A percentile compares a stretch with the other conserved stretches of the same genome.
Conservation (phyloP, 2,888 invertebrate species). For the Sarcophaga subvicina region DNA sequence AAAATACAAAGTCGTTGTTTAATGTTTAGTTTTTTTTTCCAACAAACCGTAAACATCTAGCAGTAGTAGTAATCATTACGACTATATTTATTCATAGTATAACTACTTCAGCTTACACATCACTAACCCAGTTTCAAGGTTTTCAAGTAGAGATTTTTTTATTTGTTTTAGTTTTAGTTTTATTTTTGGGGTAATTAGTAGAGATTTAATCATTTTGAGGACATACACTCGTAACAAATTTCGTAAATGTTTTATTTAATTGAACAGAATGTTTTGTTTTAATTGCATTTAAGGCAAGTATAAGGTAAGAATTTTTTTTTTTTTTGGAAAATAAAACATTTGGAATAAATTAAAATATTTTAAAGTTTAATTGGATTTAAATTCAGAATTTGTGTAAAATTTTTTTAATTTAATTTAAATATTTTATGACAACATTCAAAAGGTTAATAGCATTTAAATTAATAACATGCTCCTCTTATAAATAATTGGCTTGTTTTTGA, state of each 20-base stretch:
- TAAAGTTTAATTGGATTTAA: no score
- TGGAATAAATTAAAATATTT: no score
- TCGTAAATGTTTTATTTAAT: constrained; percentile 5
- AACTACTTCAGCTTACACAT: constrained; percentile 39
- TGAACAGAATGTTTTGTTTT: background rate
- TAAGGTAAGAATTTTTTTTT: background rate
- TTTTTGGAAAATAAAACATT: background rate
- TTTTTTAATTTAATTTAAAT: no score
- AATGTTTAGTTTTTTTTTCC: constrained; percentile 28
- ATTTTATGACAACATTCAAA: no score
- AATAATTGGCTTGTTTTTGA: no score
- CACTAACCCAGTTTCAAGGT: constrained; percentile 68
- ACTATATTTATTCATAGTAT: background rate
- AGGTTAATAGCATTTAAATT: no score
- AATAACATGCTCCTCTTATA: no score
- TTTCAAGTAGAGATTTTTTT: constrained; percentile 36
- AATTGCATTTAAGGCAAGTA: background rate
- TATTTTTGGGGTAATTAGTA: constrained; percentile 43
- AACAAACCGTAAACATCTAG: constrained; percentile 57
- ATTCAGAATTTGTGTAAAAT: no score
- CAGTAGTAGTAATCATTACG: background rate
- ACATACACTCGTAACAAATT: background rate
- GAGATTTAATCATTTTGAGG: constrained; percentile 17
- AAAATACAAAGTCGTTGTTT: constrained; percentile 12
- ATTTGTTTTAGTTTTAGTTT: constrained; percentile 1